Base-by-base conservation (phyloP, 30 jellyfish, hydroid and myxozoan genomes). In the Clytia hemisphaerica region DNA sequence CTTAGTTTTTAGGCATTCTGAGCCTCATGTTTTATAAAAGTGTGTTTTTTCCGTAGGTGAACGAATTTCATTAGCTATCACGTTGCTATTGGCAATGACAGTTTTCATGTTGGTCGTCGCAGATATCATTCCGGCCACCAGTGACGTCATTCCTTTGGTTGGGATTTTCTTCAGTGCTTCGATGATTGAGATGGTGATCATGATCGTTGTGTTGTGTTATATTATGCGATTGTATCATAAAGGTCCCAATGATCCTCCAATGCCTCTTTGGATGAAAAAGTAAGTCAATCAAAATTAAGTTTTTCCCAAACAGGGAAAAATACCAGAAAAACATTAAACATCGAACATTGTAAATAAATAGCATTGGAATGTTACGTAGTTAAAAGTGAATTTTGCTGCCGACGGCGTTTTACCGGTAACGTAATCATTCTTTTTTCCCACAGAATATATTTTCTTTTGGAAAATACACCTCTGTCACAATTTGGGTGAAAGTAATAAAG, bases 91-190 rank as follows among this genome's bases (percentile, higher is more conserved):
- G 71, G 97, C 97, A 26, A 88, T 88, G 97, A 88, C 97, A 0
- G 97, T 88, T 9, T 88, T 88, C 64, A 88, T 88, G 97, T 53
- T 88, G 80, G 97, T 88, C 30, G 97, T 88, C 12, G 94, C 97
- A 4, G 97, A 88, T 57, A 88, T 88, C 38, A 88, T 88, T 6
- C 97, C 97, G 4, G 89, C 97, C 2, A 88, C 97, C 19, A 88
- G 97, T 74, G 97, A 88, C 65, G 89, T 71, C 46, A 74, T 88
- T 31, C 97, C 97, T 4, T 70, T 88, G 44, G 97, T 88, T 0
- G 94, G 94, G 5, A 66, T 85, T 22, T 85, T 77, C 62, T 85
- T 85, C 91, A 85, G 94, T 38, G 84, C 93, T n/a, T 77, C 93
- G 33, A 85, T 85, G 95, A 83, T 78, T 5, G 96, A 85, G 46